phyloP scores from a whole-genome alignment of 2,113 vertebrate genomes.

The Apodemus speciosus region DNA sequence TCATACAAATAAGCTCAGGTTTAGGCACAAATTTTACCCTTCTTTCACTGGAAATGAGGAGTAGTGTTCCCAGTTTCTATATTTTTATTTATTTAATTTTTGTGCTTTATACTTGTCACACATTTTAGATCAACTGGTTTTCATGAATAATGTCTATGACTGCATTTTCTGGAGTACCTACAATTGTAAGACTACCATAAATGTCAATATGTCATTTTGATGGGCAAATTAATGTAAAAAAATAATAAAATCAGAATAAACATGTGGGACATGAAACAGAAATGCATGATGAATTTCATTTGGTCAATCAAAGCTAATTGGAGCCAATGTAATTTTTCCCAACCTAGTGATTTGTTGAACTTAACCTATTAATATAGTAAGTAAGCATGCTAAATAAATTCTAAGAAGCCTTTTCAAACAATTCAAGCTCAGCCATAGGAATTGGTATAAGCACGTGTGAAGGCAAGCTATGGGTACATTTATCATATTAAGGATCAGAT shows the following conservation, averaged over 20 bases:
- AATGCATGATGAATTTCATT: not conserved
- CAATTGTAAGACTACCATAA: not conserved
- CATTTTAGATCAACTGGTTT: not conserved
- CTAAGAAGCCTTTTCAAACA: not conserved
- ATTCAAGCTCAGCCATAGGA: not conserved
- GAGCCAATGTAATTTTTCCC: not conserved
- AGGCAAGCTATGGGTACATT: not conserved
- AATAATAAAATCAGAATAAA: conserved; percentile 11
- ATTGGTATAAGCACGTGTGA: not conserved
- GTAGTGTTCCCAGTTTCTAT: not conserved
- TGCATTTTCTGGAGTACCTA: not conserved
- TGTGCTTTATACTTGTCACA: not conserved
- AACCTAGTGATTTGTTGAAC: not conserved
- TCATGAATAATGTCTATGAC: not conserved
- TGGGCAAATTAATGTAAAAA: not conserved
- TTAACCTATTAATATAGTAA: no score
- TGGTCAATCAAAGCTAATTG: not conserved
- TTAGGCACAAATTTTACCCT: not conserved
- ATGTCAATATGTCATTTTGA: not conserved
- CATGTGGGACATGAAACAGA: not conserved
- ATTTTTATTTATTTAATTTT: not conserved
- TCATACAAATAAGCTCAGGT: not conserved
- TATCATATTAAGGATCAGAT: not conserved
- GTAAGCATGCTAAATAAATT: not conserved
- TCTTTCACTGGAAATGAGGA: not conserved